These are phyloP conservation scores for Lithophane ornitopus DNA, from an alignment of 2,888 invertebrate species.

Conservation along the genomic window DNA sequence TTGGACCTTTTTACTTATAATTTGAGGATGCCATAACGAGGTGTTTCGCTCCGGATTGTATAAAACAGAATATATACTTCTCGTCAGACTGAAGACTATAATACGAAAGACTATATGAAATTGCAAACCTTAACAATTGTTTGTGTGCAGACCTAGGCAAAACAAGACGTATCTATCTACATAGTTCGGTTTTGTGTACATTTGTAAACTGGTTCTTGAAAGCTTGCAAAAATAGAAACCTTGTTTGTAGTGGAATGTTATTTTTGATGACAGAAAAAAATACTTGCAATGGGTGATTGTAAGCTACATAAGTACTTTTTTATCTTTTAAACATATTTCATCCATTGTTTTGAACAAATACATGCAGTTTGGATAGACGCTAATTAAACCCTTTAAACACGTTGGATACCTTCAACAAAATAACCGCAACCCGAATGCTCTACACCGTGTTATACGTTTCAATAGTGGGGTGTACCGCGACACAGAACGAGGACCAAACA, in stretches of 20 bases:
- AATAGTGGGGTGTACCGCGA: slow-evolving; percentile 1
- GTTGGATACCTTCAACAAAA: background rate
- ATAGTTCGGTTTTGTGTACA: background rate
- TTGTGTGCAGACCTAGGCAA: slow-evolving; percentile 21
- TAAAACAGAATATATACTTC: slow-evolving; percentile 24
- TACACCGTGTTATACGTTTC: background rate
- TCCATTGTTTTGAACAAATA: background rate
- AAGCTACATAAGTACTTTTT: background rate
- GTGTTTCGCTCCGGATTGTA: slow-evolving; percentile 26
- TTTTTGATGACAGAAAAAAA: background rate
- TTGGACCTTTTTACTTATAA: slow-evolving; percentile 18
- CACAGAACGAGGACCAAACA: slow-evolving; percentile 12
- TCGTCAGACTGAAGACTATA: slow-evolving; percentile 15
- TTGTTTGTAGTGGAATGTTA: background rate
- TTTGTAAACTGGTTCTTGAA: background rate
- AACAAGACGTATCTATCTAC: background rate
- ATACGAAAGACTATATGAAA: slow-evolving; percentile 32
- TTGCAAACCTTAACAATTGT: slow-evolving; percentile 27
- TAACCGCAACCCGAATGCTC: background rate
- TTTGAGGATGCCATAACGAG: slow-evolving; percentile 5
- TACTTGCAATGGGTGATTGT: background rate
- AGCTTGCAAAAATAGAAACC: background rate
- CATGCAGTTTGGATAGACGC: background rate
- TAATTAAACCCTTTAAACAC: background rate
- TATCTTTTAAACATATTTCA: background rate